Base-by-base conservation (phyloP, 2,113 vertebrate species). In the Prinia subflava region DNA sequence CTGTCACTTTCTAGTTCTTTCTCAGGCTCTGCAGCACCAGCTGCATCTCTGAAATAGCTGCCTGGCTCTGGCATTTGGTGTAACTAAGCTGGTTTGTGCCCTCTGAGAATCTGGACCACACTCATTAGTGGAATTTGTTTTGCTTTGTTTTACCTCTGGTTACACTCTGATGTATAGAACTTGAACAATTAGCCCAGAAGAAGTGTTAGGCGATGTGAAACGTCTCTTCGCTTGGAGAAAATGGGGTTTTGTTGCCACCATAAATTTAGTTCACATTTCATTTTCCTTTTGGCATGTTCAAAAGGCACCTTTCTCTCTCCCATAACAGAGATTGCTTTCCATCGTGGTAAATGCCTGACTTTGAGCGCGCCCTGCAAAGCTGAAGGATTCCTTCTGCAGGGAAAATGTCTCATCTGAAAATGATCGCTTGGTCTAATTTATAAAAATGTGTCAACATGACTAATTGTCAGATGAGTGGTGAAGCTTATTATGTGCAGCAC, bases 401-500 rank as follows among this genome's bases (percentile, higher is more conserved):
- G 88, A 90, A 89, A 60, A 94, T 70, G 73, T 79, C 92, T 94
- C 85, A 56, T 92, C 80, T 89, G 83, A 75, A 96, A 96, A 59
- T 53, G 90, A 95, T 92, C 28, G 49, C 80, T 71, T 7, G 56
- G 44, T 74, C 83, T 94, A 71, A 96, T 96, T 96, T 92, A 90
- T 96, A 93, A 92, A 94, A 87, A 95, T 46, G 76, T 92, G 88
- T 95, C 94, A 94, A 95, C 88, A 83, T 95, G 90, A 95, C 96
- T 97, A 97, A 97, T 96, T 96, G 88, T 93, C 78, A 94, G 88
- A 81, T 89, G 92, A 87, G 88, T 89, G 86, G 60, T 75, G 83
- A 81, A 71, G 95, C 88, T 97, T 86, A 78, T 93, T 95, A 92
- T 67, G 25, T 92, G 88, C 64, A 71, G 85, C n/a, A 81, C 87